phyloP scores from a whole-genome alignment of 1,140 invertebrate genomes.

The Neotoxoptera formosana region DNA sequence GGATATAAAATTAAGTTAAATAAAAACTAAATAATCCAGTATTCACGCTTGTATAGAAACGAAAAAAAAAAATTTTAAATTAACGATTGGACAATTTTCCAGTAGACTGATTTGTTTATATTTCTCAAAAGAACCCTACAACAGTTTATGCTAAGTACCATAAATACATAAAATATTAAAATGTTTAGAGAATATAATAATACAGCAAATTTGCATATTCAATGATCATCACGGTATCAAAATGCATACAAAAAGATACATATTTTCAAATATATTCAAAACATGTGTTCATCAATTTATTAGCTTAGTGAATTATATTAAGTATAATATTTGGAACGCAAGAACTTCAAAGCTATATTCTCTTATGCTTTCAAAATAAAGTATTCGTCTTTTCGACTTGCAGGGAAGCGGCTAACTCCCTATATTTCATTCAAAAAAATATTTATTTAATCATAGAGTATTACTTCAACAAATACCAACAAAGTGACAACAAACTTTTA shows the following conservation, averaged over 20 bases:
- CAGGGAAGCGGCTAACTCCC: background rate
- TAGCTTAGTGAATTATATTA: background rate
- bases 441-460: constrained; percentile 10
- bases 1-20: background rate
- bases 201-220: background rate
- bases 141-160: background rate
- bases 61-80: background rate
- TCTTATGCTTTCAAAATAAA: background rate
- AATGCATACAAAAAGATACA: background rate
- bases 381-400: background rate
- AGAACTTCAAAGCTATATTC: background rate
- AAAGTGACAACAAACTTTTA: constrained; percentile 11
- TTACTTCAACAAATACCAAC: background rate
- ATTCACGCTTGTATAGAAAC: background rate
- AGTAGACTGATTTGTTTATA: background rate
- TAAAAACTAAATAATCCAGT: background rate
- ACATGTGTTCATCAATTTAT: constrained; percentile 1
- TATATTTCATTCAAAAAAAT: background rate
- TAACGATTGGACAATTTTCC: background rate
- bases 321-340: background rate
- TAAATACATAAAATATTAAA: background rate
- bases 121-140: background rate
- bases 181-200: background rate
- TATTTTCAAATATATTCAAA: background rate
- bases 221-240: background rate